Base-by-base conservation (phyloP, 1,140 invertebrate species). In the Drosophila bifasciata region DNA sequence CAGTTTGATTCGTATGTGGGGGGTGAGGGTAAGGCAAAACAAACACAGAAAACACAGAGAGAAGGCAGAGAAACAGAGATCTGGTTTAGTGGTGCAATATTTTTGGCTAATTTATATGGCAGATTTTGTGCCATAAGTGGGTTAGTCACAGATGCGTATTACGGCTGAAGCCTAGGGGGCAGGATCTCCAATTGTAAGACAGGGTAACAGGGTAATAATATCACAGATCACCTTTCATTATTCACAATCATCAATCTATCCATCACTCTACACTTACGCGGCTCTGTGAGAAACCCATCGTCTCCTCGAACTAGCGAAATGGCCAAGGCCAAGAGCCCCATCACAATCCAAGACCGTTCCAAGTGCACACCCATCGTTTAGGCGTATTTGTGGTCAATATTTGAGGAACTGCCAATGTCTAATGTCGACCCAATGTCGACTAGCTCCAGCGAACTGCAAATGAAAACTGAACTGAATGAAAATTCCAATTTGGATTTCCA, bases 1-100 rank as follows among this genome's bases (percentile, higher is more conserved):
- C 52, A 39, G 43, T 48, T 53, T 63, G 19, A 28, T 49, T 63
- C 50, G 51, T 39, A 71, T 32, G 28, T 11, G n/a, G 39, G 48
- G 56, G 45, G n/a, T n/a, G n/a, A n/a, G n/a, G 50, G 25, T 41
- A 74, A 69, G n/a, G 40, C 32, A 52, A 59, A 39, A 39, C 17
- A 70, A 36, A 49, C 21, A 53, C 28, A 13, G 56, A 23, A 66
- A 43, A 80, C 55, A 67, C 67, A 69, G 44, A 61, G 48, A 75
- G 44, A 67, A 70, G 69, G 62, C 64, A 75, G 64, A 80, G 64
- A 77, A 75, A 81, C 62, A 83, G 75, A 66, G 75, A 66, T 88
- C 78, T 63, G 83, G 78, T 77, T 85, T 85, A 85, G 81, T 80
- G 61, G 77, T 86, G 81, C 77, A 75, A 77, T 51, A 43, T 74